Conservation (phyloP, 2,797 vertebrate genomes). For the Danio albolineatus region DNA sequence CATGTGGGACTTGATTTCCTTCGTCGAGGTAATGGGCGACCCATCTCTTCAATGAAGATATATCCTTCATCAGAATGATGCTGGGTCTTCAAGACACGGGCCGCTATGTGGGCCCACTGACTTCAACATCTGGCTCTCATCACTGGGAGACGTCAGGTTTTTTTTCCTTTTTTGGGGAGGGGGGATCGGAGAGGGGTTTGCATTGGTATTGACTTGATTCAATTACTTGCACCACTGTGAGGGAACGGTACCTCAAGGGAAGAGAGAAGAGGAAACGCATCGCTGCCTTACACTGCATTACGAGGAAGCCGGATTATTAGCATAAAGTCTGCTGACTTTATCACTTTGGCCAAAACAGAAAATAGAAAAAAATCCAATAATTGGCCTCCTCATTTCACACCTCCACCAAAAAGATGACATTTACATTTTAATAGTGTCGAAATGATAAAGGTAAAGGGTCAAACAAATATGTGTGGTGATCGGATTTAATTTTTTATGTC, state of each 20-base stretch:
- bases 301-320: conserved; percentile 65
- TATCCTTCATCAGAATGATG: conserved; percentile 76
- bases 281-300: conserved; percentile 69
- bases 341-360: conserved; percentile 75
- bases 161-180: conserved; percentile 73
- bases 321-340: conserved; percentile 81
- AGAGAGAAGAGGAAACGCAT: conserved; percentile 74
- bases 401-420: conserved; percentile 80
- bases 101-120: conserved; percentile 71
- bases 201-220: conserved; percentile 89
- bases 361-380: conserved; percentile 74
- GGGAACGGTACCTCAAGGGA: conserved; percentile 75
- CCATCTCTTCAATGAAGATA: conserved; percentile 80
- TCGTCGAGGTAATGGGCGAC: conserved; percentile 77
- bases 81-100: conserved; percentile 78
- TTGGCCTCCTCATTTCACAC: conserved; percentile 79
- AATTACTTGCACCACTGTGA: conserved; percentile 85
- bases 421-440: conserved; percentile 90
- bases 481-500: conserved; percentile 36
- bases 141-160: conserved; percentile 77
- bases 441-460: conserved; percentile 82
- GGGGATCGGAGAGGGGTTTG: conserved; percentile 63
- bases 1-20: conserved; percentile 79
- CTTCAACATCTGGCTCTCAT: conserved; percentile 86
- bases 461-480: conserved; percentile 75